Evolutionary conservation across 2,888 invertebrate species (phyloP).

Genomic region (Agrotis clavis): DNA sequence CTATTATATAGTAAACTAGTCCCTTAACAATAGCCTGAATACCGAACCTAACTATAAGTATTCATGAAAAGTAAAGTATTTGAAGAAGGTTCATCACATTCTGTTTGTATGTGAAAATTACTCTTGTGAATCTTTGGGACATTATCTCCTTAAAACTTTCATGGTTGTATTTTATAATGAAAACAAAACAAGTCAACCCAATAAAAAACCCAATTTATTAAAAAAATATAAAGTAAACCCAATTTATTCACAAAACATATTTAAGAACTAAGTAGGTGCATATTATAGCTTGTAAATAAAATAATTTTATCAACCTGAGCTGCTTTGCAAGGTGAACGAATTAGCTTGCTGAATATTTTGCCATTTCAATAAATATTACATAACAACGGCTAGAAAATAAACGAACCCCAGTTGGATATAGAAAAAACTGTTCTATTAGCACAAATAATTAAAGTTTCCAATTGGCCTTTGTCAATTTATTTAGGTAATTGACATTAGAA

Average conservation of each 20-base stretch:
- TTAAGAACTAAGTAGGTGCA: too few relatives aligned
- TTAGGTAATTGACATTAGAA: constrained; percentile 22
- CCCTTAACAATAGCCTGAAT: constrained; percentile 6
- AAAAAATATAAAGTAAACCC: too few relatives aligned
- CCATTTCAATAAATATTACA: too few relatives aligned
- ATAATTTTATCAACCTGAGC: too few relatives aligned
- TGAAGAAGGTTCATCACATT: background rate
- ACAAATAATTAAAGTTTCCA: constrained; percentile 5
- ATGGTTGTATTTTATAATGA: background rate
- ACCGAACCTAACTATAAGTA: background rate
- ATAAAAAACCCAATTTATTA: too few relatives aligned
- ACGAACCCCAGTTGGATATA: background rate
- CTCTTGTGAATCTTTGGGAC: background rate
- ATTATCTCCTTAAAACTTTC: too few relatives aligned
- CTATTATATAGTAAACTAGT: constrained; percentile 11
- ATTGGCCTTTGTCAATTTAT: constrained; percentile 20
- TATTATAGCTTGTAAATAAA: too few relatives aligned
- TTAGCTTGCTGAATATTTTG: too few relatives aligned
- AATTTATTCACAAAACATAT: too few relatives aligned
- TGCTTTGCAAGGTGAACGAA: too few relatives aligned
- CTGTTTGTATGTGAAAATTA: background rate
- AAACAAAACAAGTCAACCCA: background rate
- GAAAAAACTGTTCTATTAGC: constrained; percentile 2
- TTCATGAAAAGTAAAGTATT: background rate
- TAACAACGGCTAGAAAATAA: background rate